phyloP scores from a whole-genome alignment of 2,888 invertebrate genomes.

The Mythimna lalbum region DNA sequence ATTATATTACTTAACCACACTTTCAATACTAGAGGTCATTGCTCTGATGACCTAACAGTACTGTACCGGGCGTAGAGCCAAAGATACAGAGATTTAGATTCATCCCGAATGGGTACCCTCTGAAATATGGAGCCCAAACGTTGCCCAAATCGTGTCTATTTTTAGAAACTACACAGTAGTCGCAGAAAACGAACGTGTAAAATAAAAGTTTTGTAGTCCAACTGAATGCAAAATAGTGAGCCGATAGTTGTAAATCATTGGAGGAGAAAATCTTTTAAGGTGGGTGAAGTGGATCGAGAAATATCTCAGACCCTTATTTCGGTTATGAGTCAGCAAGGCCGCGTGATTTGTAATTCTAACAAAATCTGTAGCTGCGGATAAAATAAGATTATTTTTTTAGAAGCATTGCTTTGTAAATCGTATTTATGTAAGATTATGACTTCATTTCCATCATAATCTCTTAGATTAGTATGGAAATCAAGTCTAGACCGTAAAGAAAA shows the following conservation, averaged over 20 bases:
- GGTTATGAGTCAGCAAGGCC: conserved; percentile 27
- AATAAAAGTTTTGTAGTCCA: conserved; percentile 55
- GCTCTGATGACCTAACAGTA: conserved; percentile 72
- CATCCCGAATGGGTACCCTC: conserved; percentile 74
- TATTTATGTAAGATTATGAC: conserved; percentile 42
- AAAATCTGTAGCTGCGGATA: conserved; percentile 7
- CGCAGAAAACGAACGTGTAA: conserved; percentile 56
- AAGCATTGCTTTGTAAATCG: conserved; percentile 31
- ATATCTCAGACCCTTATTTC: conserved; percentile 31
- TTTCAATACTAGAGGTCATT: conserved; percentile 73
- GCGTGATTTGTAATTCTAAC: conserved; percentile 17
- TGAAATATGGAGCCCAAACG: conserved; percentile 78
- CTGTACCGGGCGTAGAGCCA: conserved; percentile 77
- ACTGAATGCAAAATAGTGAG: conserved; percentile 48
- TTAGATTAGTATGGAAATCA: conserved; percentile 47
- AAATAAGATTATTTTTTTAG: conserved; percentile 19
- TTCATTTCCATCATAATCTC: conserved; percentile 46
- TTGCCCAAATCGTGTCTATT: conserved; percentile 75
- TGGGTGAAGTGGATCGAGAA: conserved; percentile 26
- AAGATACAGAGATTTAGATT: conserved; percentile 81
- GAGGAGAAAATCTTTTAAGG: conserved; percentile 20
- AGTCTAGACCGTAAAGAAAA: conserved; percentile 45
- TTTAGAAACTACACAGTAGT: conserved; percentile 67
- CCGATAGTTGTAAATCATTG: conserved; percentile 43
- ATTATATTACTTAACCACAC: conserved; percentile 31